Evolutionary conservation across 2,888 invertebrate genomes (phyloP).

Genomic region (Panorpa germanica): DNA sequence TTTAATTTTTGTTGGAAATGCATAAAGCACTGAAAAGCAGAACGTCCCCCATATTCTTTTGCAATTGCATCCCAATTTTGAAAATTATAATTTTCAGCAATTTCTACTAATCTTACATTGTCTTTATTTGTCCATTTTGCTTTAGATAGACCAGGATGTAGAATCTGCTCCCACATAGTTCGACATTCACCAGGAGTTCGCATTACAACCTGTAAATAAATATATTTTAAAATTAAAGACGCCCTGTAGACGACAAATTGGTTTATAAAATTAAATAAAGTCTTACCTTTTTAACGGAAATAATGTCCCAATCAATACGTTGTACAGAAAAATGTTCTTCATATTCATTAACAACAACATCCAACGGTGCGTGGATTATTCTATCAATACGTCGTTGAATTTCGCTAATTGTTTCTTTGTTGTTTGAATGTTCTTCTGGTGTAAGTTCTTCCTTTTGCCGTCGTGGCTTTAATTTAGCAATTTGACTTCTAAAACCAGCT

Average conservation of each 20-base stretch:
- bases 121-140: conserved; percentile 31
- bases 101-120: conserved; percentile 22
- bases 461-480: conserved; percentile 4
- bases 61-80: conserved; percentile 53
- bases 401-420: conserved; percentile 4
- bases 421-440: conserved; percentile 11
- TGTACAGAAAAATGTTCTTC: too few relatives aligned
- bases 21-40: conserved; percentile 50
- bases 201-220: too few relatives aligned
- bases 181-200: conserved; percentile 43
- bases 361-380: conserved; percentile 19
- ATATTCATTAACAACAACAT: conserved; percentile 19
- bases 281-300: conserved; percentile 27
- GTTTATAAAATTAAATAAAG: too few relatives aligned
- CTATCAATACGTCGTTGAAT: conserved; percentile 11
- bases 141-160: conserved; percentile 48
- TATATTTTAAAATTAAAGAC: too few relatives aligned
- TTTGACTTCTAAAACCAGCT: too few relatives aligned
- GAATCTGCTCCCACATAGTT: conserved; percentile 49
- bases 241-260: too few relatives aligned
- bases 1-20: conserved; percentile 41
- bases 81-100: conserved; percentile 23
- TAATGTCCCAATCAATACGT: conserved; percentile 39
- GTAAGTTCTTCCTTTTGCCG: conserved; percentile 11
- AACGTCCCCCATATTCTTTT: conserved; percentile 31